Evolutionary conservation across 2,113 vertebrate species (phyloP).

Genomic region (Poeciliopsis retropinna): DNA sequence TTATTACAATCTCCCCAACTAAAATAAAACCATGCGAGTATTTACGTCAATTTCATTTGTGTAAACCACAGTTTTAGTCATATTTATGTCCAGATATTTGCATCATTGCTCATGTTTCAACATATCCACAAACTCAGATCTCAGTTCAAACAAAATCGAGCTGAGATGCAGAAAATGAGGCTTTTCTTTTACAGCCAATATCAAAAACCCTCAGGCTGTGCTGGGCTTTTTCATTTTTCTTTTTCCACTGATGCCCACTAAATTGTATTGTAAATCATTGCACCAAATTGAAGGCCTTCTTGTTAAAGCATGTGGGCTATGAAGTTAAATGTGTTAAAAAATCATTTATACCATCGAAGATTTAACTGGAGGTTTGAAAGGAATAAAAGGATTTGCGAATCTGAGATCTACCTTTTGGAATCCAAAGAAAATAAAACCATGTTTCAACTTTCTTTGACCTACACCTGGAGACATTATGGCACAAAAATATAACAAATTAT

Average conservation of each 20-base stretch:
- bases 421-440: neutral
- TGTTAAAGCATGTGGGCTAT: neutral
- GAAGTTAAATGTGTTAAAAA: neutral
- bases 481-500: neutral
- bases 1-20: too few relatives aligned
- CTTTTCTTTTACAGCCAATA: conserved; percentile 14
- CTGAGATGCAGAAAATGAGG: neutral
- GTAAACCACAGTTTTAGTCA: neutral
- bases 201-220: conserved; percentile 15
- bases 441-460: neutral
- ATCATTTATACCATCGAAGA: neutral
- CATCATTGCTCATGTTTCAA: conserved; percentile 21
- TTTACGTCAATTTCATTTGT: neutral
- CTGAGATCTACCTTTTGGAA: neutral
- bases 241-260: neutral
- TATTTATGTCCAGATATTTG: conserved; percentile 16
- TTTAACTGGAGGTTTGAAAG: neutral
- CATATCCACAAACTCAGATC: neutral
- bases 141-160: neutral
- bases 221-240: neutral
- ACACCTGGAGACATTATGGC: neutral
- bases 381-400: neutral
- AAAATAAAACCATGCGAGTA: too few relatives aligned
- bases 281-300: neutral
- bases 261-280: neutral